Percentiles rank a stretch among this genome's conserved stretches.
phyloP scores from a whole-genome alignment of 2,113 vertebrate species.

The Syngnathus scovelli region DNA sequence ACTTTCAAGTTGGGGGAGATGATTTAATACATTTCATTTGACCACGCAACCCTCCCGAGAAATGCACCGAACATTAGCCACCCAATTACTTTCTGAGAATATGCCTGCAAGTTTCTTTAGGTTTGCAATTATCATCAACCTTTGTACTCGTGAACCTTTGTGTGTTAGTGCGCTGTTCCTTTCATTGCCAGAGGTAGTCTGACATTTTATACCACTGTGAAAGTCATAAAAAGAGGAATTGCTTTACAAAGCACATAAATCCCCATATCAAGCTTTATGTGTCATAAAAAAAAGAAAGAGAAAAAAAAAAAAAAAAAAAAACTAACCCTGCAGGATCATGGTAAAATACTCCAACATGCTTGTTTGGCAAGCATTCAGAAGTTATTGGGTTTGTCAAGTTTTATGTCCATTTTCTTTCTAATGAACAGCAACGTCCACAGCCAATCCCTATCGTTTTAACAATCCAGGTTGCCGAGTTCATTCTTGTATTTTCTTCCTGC shows the following conservation, averaged over 20 bases:
- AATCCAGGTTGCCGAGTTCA: neutral
- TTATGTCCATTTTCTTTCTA: neutral
- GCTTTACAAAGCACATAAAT: constrained; percentile 7
- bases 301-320: neutral
- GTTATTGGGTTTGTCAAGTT: neutral
- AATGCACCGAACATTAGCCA: neutral
- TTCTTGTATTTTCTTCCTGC: neutral
- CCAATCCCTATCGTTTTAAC: neutral
- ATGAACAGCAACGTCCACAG: neutral
- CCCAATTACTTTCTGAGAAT: neutral
- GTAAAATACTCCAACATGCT: neutral
- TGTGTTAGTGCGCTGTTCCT: neutral
- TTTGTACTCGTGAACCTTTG: neutral
- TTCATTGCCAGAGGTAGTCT: neutral
- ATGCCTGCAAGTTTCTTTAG: neutral
- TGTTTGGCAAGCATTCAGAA: neutral
- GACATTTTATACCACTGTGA: constrained; percentile 4
- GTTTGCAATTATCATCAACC: neutral
- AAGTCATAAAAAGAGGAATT: constrained; percentile 7
- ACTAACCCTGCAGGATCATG: constrained; percentile 1
- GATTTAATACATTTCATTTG: constrained; percentile 6
- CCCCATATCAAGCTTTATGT: neutral
- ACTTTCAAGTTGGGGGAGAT: neutral
- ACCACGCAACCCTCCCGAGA: neutral
- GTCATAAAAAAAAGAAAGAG: neutral